A percentile compares a stretch with the other conserved stretches of the same genome.
phyloP scores from a whole-genome alignment of 2,113 vertebrate species.

The Pelmatolapia mariae region DNA sequence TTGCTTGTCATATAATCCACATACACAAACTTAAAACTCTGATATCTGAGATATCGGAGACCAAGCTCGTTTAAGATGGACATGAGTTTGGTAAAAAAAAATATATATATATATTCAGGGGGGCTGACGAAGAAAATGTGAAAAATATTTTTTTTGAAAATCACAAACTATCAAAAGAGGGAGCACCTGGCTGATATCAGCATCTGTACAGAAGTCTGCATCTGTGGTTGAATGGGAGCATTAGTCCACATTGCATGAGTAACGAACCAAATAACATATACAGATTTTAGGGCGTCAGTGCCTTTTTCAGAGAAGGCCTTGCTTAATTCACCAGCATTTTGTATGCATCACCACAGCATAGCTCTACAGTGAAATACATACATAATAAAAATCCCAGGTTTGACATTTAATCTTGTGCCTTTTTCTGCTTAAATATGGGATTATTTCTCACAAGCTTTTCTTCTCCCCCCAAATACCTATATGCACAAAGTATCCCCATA shows the following conservation, averaged over 20 bases:
- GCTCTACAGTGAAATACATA: neutral
- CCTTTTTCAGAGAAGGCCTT: neutral
- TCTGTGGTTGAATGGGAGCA: accelerated
- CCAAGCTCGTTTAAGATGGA: neutral
- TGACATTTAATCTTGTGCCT: neutral
- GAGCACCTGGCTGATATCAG: neutral
- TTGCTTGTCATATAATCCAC: neutral
- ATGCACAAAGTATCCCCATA: neutral
- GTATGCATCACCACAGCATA: neutral
- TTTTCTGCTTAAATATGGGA: neutral
- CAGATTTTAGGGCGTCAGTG: neutral
- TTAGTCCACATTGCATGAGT: neutral
- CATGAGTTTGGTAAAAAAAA: neutral
- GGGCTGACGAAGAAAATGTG: neutral
- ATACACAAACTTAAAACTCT: neutral
- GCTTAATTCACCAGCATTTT: neutral
- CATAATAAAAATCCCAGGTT: neutral
- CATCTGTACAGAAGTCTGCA: neutral
- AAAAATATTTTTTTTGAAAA: accelerated
- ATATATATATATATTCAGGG: too few species aligned
- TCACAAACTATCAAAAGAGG: neutral
- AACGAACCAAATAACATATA: accelerated
- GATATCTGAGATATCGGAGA: neutral
- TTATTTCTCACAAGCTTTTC: neutral
- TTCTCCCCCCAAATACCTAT: too few species aligned